Conservation (phyloP, 2,888 invertebrate genomes). For the Phorcus lineatus region DNA sequence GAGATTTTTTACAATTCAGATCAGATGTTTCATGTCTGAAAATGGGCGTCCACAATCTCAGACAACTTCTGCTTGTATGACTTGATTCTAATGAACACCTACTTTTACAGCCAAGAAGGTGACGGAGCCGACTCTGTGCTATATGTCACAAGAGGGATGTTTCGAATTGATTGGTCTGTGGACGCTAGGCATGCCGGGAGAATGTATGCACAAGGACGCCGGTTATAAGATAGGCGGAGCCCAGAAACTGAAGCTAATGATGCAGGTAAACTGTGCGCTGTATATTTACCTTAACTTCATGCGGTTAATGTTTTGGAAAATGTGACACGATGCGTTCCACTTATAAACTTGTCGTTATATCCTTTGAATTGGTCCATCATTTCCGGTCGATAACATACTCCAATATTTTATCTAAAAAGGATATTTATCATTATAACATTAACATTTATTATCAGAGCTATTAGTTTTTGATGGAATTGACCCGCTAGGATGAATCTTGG, state of each 20-base stretch:
- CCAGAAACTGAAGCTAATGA: slow-evolving; percentile 33
- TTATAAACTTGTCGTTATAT: too few relatives aligned
- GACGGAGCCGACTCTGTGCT: slow-evolving; percentile 29
- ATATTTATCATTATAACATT: too few relatives aligned
- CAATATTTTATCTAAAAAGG: too few relatives aligned
- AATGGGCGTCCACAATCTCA: too few relatives aligned
- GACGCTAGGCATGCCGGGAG: slow-evolving; percentile 43
- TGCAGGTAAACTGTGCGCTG: slow-evolving; percentile 45
- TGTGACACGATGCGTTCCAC: background rate
- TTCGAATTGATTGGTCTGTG: slow-evolving; percentile 42
- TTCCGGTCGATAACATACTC: too few relatives aligned
- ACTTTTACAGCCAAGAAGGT: background rate
- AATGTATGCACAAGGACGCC: slow-evolving; percentile 40
- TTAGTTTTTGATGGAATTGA: too few relatives aligned
- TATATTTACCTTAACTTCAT: background rate
- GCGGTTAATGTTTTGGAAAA: background rate
- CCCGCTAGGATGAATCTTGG: too few relatives aligned
- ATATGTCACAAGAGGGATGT: slow-evolving; percentile 33
- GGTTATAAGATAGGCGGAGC: slow-evolving; percentile 43
- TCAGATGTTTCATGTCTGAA: too few relatives aligned
- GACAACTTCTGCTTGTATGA: background rate
- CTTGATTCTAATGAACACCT: background rate
- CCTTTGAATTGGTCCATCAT: too few relatives aligned
- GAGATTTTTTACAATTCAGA: too few relatives aligned
- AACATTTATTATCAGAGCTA: too few relatives aligned